Evolutionary conservation across 2,797 vertebrate species (phyloP).

Genomic region (Mormyrops boulengeri): DNA sequence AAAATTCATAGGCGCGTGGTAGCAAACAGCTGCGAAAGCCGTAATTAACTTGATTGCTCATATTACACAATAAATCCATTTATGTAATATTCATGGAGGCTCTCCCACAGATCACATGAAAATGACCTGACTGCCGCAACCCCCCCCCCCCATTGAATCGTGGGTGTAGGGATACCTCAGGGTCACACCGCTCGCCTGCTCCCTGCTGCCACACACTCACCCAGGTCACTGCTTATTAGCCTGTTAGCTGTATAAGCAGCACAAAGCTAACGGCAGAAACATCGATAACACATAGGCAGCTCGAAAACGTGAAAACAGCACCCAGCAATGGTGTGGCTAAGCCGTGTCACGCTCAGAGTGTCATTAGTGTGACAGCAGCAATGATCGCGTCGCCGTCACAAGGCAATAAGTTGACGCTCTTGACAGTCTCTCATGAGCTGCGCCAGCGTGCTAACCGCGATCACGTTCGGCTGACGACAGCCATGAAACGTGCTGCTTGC

Average conservation of each 20-base stretch:
- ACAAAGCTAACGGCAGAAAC: neutral
- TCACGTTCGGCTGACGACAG: neutral
- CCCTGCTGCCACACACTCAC: neutral
- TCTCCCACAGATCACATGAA: constrained; percentile 43
- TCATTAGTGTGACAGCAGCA: neutral
- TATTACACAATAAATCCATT: constrained; percentile 69
- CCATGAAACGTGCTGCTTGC: neutral
- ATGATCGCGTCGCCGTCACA: neutral
- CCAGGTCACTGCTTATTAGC: neutral
- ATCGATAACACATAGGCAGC: neutral
- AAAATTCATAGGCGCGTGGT: constrained; percentile 72
- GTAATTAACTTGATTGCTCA: constrained; percentile 93
- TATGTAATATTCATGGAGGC: constrained; percentile 62
- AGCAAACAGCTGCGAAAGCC: constrained; percentile 86
- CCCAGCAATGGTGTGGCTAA: neutral
- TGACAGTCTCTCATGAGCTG: neutral
- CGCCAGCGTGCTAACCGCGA: neutral
- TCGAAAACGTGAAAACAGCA: neutral
- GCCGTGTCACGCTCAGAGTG: neutral
- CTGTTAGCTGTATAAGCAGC: neutral
- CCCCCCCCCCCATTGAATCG: neutral
- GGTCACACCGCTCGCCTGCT: neutral
- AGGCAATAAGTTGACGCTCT: neutral
- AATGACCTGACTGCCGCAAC: constrained; percentile 32
- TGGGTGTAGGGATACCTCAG: neutral